Evolutionary conservation across 2,797 vertebrate species (phyloP), one percentile per base, ranked within the genome.

Genomic region (Chromobotia macracanthus): DNA sequence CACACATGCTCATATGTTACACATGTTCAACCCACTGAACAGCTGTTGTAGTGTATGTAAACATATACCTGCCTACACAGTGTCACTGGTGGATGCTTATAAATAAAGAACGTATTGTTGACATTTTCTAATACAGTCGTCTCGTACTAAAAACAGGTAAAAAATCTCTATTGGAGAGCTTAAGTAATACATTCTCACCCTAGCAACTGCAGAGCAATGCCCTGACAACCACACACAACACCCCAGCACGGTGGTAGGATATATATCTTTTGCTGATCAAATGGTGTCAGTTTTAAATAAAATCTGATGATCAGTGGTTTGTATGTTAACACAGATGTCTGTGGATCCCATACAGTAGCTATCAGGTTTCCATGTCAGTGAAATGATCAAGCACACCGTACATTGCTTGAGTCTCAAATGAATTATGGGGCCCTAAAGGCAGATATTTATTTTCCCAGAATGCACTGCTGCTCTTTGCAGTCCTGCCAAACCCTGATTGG

Each of bases 381-480:
- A 67, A 67, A 56, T 3, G 12, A 46, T 68, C 25, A 50, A 69
- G 28, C 2, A 50, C 35, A 35, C 16, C 35, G 3, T 18, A 8
- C 65, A 21, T 21, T 60, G 8, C 18, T 21, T 13, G 23, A 19
- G 41, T 69, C 75, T 60, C 44, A 51, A n/a, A 53, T 82, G 48
- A 58, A 51, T 60, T 72, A 38, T 44, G 16, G 53, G 61, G n/a
- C 18, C n/a, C 68, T 66, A 84, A 87, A 88, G 84, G 83, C 75
- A 75, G 74, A 71, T 82, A 25, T 81, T 85, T 86, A 81, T 86
- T 88, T 88, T 84, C 86, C 80, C 83, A 77, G 88, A 83, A 85
- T 83, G 80, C 83, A 79, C 82, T 80, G 35, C 58, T 63, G 12
- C 74, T 64, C 67, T 69, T 53, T 53, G 11, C 51, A 48, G 64